These are phyloP conservation scores for Salpingus planirostris DNA, from an alignment of 2,888 invertebrate genomes.

Conservation along the genomic window DNA sequence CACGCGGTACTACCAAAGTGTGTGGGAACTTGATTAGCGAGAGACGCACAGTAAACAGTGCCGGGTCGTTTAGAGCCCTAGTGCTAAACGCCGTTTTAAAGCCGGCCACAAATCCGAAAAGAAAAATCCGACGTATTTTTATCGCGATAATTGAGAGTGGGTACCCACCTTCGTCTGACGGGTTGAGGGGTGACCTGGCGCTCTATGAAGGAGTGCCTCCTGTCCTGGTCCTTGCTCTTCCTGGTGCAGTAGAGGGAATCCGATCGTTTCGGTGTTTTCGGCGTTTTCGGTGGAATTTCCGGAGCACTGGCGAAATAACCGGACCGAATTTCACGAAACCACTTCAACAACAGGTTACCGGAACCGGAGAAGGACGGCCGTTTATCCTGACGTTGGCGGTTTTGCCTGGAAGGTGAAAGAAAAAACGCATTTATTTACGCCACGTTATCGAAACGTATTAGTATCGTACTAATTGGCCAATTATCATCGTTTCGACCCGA, in stretches of 20 bases:
- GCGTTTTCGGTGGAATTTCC: too few relatives aligned
- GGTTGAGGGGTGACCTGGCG: conserved; percentile 15
- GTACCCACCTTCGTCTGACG: conserved; percentile 19
- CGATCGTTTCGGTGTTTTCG: conserved; percentile 5
- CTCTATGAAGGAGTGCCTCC: conserved; percentile 25
- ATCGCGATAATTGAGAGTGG: neutral
- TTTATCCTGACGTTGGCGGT: conserved; percentile 2
- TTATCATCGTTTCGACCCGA: too few relatives aligned
- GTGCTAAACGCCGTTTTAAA: conserved; percentile 12
- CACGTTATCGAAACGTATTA: too few relatives aligned
- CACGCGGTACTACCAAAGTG: conserved; percentile 3
- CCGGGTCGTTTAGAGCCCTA: conserved; percentile 7
- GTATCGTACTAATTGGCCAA: too few relatives aligned
- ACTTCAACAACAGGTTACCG: conserved; percentile 16
- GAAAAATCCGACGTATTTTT: conserved; percentile 3
- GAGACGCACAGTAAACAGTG: conserved; percentile 6
- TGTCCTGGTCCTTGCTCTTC: conserved; percentile 16
- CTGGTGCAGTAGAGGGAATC: conserved; percentile 14
- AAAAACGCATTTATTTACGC: too few relatives aligned
- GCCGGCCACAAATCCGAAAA: conserved; percentile 5
- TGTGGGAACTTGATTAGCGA: conserved; percentile 10
- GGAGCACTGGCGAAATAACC: conserved; percentile 8
- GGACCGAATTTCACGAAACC: conserved; percentile 22
- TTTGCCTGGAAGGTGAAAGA: conserved; percentile 3
- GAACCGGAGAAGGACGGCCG: conserved; percentile 4